These are phyloP conservation scores for Paguma larvata DNA, from an alignment of 2,797 vertebrate genomes.

Conservation along the genomic window DNA sequence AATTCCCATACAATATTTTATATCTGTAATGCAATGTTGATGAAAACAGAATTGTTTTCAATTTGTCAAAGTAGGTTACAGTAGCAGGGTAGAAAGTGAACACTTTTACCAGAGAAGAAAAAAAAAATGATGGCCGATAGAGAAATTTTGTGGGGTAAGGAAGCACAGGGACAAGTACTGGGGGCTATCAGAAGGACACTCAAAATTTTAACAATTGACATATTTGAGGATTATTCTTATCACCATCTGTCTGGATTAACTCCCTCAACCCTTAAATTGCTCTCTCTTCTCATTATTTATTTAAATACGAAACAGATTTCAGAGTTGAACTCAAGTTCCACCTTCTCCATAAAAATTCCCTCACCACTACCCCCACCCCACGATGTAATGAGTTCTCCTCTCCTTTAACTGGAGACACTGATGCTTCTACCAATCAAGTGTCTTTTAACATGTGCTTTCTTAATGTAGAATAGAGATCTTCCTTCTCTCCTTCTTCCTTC, in stretches of 20 bases:
- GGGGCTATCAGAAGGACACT: background rate
- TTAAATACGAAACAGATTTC: background rate
- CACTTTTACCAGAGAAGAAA: background rate
- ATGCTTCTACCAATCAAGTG: background rate
- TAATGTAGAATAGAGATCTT: background rate
- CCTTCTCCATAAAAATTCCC: background rate
- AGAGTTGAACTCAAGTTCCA: background rate
- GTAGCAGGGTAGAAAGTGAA: background rate
- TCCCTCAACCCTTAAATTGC: background rate
- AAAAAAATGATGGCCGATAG: background rate
- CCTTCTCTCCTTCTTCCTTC: background rate
- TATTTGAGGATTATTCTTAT: background rate
- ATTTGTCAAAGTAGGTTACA: conserved; percentile 74
- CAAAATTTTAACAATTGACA: background rate
- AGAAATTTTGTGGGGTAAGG: background rate
- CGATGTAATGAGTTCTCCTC: background rate
- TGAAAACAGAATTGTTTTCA: conserved; percentile 82
- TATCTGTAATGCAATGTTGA: conserved; percentile 83
- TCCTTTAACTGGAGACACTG: background rate
- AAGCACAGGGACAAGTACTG: background rate
- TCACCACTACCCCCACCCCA: background rate
- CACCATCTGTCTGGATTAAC: background rate
- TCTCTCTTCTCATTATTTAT: background rate
- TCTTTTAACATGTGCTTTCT: background rate
- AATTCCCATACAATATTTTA: conserved; percentile 83